Conservation (phyloP, 2,113 vertebrate species). For the Hirundichthys speculiger region DNA sequence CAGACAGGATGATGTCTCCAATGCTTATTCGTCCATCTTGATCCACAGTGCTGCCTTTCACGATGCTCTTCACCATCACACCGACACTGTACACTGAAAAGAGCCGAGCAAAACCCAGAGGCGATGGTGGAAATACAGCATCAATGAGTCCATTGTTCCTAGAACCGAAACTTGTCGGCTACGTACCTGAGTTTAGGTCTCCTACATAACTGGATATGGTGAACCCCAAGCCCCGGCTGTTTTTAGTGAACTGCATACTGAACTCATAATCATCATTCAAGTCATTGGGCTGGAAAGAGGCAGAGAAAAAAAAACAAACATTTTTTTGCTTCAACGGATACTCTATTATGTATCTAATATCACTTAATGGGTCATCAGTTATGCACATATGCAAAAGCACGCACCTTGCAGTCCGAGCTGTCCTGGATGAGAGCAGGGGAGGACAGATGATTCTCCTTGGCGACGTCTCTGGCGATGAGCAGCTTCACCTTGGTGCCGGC, state of each 20-base stretch:
- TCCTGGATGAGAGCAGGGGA: constrained; percentile 69
- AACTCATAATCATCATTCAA: constrained; percentile 84
- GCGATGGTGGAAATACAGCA: neutral
- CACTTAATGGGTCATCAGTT: neutral
- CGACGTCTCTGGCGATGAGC: constrained; percentile 87
- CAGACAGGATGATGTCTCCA: constrained; percentile 92
- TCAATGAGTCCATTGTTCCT: neutral
- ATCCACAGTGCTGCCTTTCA: constrained; percentile 90
- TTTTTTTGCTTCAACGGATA: neutral
- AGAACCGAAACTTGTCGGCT: neutral
- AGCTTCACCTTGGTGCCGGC: constrained; percentile 90
- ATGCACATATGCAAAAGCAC: constrained; percentile 21
- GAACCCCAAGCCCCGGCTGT: constrained; percentile 89
- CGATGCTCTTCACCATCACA: constrained; percentile 93
- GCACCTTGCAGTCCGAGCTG: constrained; percentile 66
- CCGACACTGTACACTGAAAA: constrained; percentile 88
- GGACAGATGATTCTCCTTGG: constrained; percentile 78
- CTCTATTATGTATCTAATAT: neutral
- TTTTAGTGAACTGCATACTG: constrained; percentile 90
- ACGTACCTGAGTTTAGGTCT: constrained; percentile 89
- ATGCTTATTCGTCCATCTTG: constrained; percentile 89
- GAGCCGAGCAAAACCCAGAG: neutral
- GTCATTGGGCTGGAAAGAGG: constrained; percentile 71
- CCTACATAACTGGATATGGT: constrained; percentile 91
- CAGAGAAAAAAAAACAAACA: constrained; percentile 7